Conservation (phyloP, 2,797 vertebrate species). For the Poeciliopsis paucimaculata region DNA sequence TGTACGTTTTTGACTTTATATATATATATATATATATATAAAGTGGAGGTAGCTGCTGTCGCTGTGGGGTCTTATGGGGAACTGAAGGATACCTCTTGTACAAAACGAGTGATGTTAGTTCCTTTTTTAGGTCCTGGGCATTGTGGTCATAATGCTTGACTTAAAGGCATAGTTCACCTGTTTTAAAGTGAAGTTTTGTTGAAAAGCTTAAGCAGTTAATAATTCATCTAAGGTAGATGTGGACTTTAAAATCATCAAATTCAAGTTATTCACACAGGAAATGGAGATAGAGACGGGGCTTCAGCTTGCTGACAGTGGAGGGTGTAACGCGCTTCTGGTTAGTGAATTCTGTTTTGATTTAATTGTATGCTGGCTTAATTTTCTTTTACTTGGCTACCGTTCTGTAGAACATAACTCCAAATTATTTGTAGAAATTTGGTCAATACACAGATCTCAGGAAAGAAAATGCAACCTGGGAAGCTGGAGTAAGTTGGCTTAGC, state of each 20-base stretch:
- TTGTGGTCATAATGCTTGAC: not conserved
- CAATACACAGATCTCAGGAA: not conserved
- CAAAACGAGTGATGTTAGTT: not conserved
- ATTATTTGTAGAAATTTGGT: not conserved
- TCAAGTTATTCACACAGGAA: not conserved
- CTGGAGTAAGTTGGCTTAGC: too few species aligned
- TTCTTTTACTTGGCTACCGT: not conserved
- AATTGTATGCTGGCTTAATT: not conserved
- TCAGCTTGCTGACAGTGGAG: not conserved
- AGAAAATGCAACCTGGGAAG: not conserved
- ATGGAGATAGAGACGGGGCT: not conserved
- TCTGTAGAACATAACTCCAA: not conserved
- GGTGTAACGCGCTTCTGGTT: not conserved
- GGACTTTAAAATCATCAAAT: not conserved
- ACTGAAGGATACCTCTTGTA: conserved; percentile 37
- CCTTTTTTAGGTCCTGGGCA: not conserved
- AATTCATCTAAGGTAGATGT: not conserved
- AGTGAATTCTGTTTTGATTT: not conserved
- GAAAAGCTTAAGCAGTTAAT: not conserved
- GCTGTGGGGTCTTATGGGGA: conserved; percentile 27
- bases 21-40: not conserved
- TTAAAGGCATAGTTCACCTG: not conserved
- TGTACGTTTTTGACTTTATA: conserved; percentile 62
- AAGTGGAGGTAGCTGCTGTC: conserved; percentile 23
- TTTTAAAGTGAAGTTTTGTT: not conserved